These are phyloP conservation scores for Lymantria dispar DNA, from an alignment of 2,888 invertebrate species.

Conservation along the genomic window DNA sequence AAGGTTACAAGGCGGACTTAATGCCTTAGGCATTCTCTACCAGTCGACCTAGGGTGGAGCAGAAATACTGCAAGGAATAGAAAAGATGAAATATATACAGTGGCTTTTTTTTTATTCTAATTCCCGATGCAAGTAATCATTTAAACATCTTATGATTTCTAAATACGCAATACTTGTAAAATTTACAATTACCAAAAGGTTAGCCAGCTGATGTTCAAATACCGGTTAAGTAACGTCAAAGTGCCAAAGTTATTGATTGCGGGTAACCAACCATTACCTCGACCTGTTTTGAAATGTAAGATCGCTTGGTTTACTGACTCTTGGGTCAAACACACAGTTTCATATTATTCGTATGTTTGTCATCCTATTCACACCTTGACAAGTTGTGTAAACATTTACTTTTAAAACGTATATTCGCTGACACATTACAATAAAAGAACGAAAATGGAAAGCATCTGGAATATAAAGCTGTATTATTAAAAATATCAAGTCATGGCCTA, in stretches of 20 bases:
- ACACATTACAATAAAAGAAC: conserved; percentile 29
- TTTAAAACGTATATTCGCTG: conserved; percentile 45
- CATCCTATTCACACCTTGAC: conserved; percentile 53
- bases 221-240: conserved; percentile 22
- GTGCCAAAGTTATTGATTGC: conserved; percentile 9
- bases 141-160: neutral
- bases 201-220: neutral
- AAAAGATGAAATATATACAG: too few species aligned
- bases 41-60: too few species aligned
- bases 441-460: conserved; percentile 51
- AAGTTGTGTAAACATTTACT: conserved; percentile 62
- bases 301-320: conserved; percentile 61
- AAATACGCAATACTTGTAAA: neutral
- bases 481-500: conserved; percentile 49
- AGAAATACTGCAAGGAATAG: too few species aligned
- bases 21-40: too few species aligned
- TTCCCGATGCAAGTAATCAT: too few species aligned
- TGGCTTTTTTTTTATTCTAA: too few species aligned
- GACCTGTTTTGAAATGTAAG: conserved; percentile 26
- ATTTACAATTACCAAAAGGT: too few species aligned
- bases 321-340: conserved; percentile 42
- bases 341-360: conserved; percentile 42
- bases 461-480: conserved; percentile 33
- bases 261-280: conserved; percentile 9
- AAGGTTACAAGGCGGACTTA: too few species aligned